Evolutionary conservation across 2,888 invertebrate genomes (phyloP).

Genomic region (Megalurothrips usitatus): DNA sequence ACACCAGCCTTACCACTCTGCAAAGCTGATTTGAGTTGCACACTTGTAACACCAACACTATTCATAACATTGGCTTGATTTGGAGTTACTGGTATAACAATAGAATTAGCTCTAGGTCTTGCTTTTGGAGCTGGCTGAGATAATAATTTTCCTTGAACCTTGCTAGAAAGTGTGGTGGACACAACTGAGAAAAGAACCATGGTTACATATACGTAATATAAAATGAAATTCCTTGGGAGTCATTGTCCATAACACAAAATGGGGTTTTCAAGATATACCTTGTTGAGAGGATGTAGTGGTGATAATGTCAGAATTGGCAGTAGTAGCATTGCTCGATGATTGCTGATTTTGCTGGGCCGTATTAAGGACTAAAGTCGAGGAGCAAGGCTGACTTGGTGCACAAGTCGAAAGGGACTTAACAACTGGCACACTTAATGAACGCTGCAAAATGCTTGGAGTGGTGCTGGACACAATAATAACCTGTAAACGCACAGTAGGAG

Average conservation of each 20-base stretch:
- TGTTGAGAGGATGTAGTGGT: not conserved
- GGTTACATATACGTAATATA: not conserved
- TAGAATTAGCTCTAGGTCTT: constrained; percentile 16
- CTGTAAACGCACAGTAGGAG: not conserved
- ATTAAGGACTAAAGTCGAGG: not conserved
- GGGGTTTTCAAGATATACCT: not conserved
- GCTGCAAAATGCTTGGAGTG: constrained; percentile 6
- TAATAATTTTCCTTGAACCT: not conserved
- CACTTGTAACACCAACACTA: constrained; percentile 19
- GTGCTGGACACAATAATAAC: constrained; percentile 8
- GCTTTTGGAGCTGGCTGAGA: not conserved
- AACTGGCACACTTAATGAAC: not conserved
- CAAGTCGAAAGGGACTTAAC: not conserved
- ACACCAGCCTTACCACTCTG: not conserved
- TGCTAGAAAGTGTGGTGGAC: not conserved
- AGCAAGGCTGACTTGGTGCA: not conserved
- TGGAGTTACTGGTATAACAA: not conserved
- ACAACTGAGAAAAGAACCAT: not conserved
- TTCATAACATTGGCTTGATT: not conserved
- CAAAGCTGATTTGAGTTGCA: not conserved
- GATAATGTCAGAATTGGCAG: not conserved
- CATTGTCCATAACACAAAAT: too few relatives aligned
- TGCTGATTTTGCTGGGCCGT: not conserved
- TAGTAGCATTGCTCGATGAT: not conserved
- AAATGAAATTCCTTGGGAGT: not conserved